A percentile compares a stretch with the other conserved stretches of the same genome.
Conservation (phyloP, 2,888 invertebrate species). For the Oscheius sp. region DNA sequence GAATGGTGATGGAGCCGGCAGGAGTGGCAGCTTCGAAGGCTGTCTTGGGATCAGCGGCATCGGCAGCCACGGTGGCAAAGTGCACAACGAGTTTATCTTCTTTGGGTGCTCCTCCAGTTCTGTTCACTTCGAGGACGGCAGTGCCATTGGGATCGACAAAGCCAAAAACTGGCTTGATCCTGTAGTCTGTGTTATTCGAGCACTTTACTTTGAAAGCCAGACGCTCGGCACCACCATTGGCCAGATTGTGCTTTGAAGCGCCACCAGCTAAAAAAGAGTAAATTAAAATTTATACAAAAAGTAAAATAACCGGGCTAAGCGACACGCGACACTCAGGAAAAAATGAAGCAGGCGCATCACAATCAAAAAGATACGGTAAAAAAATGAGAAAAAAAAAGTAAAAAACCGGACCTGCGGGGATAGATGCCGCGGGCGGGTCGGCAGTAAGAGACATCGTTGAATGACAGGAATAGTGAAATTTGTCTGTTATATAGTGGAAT, state of each 20-base stretch:
- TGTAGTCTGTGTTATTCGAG: constrained; percentile 38
- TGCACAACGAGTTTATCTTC: constrained; percentile 46
- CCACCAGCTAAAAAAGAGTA: constrained; percentile 38
- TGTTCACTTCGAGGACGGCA: constrained; percentile 40
- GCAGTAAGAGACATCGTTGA: constrained; percentile 23
- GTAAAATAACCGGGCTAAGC: no score
- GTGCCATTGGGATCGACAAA: constrained; percentile 47
- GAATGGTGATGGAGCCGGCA: constrained; percentile 40
- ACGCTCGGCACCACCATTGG: constrained; percentile 37
- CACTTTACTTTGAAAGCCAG: constrained; percentile 34
- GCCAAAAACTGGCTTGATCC: constrained; percentile 51
- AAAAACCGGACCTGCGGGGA: no score
- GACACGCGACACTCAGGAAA: no score
- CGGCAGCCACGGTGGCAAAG: constrained; percentile 41
- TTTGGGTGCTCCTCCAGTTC: constrained; percentile 37
- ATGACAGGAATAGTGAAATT: no score
- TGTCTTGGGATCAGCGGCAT: constrained; percentile 43
- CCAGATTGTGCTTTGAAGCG: constrained; percentile 41
- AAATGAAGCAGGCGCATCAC: no score
- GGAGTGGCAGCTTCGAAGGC: constrained; percentile 41
- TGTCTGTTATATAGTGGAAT: no score
- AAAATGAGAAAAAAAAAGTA: no score
- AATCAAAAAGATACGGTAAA: no score
- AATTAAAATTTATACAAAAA: no score
- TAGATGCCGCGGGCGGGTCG: constrained; percentile 40